These are phyloP conservation scores for Oophaga sylvatica DNA, from an alignment of 2,797 vertebrate genomes.

Conservation along the genomic window DNA sequence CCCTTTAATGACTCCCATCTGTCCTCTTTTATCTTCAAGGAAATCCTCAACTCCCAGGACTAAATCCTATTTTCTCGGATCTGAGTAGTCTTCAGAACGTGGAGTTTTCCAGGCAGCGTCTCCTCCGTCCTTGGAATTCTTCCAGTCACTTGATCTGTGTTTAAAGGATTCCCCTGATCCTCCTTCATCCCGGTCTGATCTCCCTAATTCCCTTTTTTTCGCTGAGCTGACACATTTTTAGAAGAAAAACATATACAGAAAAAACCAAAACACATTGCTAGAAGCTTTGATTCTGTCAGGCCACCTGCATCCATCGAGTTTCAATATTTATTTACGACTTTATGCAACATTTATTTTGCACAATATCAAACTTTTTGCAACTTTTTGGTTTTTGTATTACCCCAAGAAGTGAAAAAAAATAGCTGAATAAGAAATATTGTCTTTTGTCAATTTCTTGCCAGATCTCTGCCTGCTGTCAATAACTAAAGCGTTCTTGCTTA, in stretches of 20 bases:
- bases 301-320: no score
- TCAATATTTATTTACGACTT: no score
- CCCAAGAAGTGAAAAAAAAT: no score
- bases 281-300: neutral
- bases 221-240: neutral
- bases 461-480: no score
- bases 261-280: neutral
- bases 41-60: neutral
- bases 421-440: no score
- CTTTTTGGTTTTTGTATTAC: no score
- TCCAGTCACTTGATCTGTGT: neutral
- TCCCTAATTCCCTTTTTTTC: neutral
- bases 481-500: no score
- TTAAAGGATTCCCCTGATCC: slow-evolving; percentile 8
- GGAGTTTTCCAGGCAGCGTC: neutral
- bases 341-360: no score
- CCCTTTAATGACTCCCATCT: neutral
- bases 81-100: neutral
- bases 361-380: no score
- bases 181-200: neutral
- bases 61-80: slow-evolving; percentile 12
- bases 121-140: neutral
- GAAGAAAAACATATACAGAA: neutral
- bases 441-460: no score
- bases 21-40: neutral